Conservation (phyloP, 2,797 vertebrate species). For the Numenius phaeopus region DNA sequence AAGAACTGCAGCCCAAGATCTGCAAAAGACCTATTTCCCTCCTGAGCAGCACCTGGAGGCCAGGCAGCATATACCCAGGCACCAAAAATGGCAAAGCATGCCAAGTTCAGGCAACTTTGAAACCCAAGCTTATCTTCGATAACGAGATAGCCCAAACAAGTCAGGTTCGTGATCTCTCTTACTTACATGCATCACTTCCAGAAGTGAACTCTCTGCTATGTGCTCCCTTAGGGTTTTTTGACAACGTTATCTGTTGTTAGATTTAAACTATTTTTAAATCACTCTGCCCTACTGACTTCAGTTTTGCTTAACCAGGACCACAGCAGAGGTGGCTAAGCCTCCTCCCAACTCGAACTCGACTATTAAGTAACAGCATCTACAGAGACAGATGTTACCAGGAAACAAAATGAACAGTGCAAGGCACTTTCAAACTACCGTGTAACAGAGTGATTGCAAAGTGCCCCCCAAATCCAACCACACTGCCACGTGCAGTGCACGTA, state of each 20-base stretch:
- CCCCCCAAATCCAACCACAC: not conserved
- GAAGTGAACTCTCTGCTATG: not conserved
- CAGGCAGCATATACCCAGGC: not conserved
- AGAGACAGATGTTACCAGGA: conserved; percentile 74
- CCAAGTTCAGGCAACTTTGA: not conserved
- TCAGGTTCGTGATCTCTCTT: not conserved
- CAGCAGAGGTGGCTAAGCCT: not conserved
- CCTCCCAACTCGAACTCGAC: not conserved
- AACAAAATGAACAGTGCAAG: conserved; percentile 80
- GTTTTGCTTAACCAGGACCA: not conserved
- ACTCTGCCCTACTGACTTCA: not conserved
- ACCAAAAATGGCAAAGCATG: not conserved
- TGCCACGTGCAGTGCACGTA: fast-evolving
- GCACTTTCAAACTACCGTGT: conserved; percentile 75
- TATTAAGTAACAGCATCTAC: conserved; percentile 20
- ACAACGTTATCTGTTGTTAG: not conserved
- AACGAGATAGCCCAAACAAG: not conserved
- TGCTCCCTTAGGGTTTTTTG: not conserved
- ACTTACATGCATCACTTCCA: not conserved
- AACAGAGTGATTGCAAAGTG: conserved; percentile 54
- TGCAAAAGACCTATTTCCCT: not conserved
- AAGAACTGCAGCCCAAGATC: not conserved
- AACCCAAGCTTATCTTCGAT: not conserved
- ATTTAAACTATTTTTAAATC: not conserved
- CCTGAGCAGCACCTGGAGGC: not conserved